Conservation (phyloP, 2,113 vertebrate genomes). For the Ivindomyrus marchei region DNA sequence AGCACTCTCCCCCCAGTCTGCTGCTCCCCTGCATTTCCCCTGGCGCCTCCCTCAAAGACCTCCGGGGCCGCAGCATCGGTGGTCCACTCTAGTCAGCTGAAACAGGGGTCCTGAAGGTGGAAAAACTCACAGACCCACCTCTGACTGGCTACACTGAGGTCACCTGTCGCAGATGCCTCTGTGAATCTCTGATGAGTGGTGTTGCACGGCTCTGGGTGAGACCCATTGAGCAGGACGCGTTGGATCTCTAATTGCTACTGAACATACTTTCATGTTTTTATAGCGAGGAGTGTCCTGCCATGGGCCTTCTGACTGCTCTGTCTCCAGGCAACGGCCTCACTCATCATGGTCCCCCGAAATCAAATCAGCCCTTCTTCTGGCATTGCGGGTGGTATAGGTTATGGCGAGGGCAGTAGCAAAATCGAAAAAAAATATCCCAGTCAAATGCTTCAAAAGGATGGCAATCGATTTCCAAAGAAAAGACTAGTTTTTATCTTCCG, state of each 20-base stretch:
- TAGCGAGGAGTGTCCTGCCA: background rate
- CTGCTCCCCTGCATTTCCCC: background rate
- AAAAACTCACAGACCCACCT: background rate
- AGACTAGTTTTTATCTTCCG: background rate
- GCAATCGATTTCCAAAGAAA: background rate
- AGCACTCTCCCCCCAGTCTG: background rate
- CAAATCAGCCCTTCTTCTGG: background rate
- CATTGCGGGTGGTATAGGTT: background rate
- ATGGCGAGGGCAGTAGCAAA: background rate
- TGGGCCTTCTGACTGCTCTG: background rate
- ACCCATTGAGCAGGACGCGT: background rate
- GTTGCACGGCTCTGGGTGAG: background rate
- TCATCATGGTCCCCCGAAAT: background rate
- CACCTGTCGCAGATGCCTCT: background rate
- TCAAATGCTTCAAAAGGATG: background rate
- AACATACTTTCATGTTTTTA: background rate
- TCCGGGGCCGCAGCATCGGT: background rate
- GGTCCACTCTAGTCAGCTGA: background rate
- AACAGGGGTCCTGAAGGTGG: background rate
- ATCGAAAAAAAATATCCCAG: background rate
- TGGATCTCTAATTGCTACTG: too few relatives aligned
- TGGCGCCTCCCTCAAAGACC: background rate
- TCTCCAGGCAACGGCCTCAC: conserved; percentile 1
- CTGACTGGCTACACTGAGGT: background rate
- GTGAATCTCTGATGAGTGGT: background rate